Evolutionary conservation across 2,797 vertebrate genomes (phyloP).

Genomic region (Pseudopleuronectes americanus): DNA sequence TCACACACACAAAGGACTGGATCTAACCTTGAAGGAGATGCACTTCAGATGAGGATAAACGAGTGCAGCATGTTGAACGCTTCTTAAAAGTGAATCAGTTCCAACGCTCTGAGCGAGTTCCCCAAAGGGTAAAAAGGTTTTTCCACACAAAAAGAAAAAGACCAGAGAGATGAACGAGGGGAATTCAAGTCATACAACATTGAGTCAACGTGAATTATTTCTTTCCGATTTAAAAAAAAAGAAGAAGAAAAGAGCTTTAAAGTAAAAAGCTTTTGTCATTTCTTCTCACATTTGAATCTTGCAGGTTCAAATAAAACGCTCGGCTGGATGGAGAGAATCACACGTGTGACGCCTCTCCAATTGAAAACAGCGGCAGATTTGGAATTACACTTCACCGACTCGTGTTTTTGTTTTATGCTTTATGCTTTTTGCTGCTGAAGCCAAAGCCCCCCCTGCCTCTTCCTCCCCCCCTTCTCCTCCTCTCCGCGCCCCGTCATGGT

Average conservation of each 20-base stretch:
- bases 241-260: slow-evolving; percentile 15
- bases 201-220: slow-evolving; percentile 3
- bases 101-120: slow-evolving; percentile 35
- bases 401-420: slow-evolving; percentile 36
- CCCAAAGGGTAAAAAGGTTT: slow-evolving; percentile 1
- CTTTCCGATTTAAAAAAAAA: slow-evolving; percentile 10
- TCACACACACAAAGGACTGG: not conserved
- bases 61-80: slow-evolving; percentile 14
- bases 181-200: slow-evolving; percentile 4
- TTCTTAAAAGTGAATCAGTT: slow-evolving; percentile 3
- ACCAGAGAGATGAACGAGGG: not conserved
- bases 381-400: slow-evolving; percentile 49
- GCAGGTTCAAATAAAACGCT: slow-evolving; percentile 16
- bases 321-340: slow-evolving; percentile 18
- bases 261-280: slow-evolving; percentile 24
- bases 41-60: slow-evolving; percentile 31
- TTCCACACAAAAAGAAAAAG: not conserved
- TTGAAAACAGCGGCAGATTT: slow-evolving; percentile 52
- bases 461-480: not conserved
- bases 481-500: slow-evolving; percentile 47
- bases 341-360: slow-evolving; percentile 33
- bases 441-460: slow-evolving; percentile 29
- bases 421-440: slow-evolving; percentile 42
- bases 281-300: slow-evolving; percentile 16
- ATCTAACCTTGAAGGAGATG: slow-evolving; percentile 3